Percentiles rank a stretch among this genome's conserved stretches.
Conservation (phyloP, 2,797 vertebrate species). For the Ara ararauna region DNA sequence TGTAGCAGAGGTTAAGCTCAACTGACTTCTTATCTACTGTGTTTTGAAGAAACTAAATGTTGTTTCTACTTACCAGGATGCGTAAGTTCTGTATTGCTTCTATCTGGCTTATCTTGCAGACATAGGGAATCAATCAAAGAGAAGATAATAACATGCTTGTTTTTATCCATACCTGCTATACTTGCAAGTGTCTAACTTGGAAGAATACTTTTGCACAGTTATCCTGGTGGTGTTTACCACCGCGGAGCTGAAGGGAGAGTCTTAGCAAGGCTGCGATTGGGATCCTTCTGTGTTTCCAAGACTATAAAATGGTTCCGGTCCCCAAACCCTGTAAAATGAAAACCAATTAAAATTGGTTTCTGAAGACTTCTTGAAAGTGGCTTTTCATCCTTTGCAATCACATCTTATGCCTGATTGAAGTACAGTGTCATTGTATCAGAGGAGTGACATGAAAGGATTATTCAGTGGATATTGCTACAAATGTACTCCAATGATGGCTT, state of each 20-base stretch:
- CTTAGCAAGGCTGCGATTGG: not conserved
- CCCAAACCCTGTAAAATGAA: not conserved
- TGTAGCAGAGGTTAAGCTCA: not conserved
- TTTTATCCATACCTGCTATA: not conserved
- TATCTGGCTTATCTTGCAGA: not conserved
- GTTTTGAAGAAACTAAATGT: not conserved
- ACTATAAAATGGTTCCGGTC: not conserved
- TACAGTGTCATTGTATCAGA: not conserved
- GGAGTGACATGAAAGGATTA: not conserved
- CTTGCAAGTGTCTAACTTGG: not conserved
- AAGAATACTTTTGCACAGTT: not conserved
- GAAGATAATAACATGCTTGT: not conserved
- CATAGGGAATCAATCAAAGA: not conserved
- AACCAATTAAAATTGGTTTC: not conserved
- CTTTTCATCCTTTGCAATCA: not conserved
- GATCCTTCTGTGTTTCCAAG: not conserved
- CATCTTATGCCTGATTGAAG: not conserved
- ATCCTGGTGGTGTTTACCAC: not conserved
- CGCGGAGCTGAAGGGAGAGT: not conserved
- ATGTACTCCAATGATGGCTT: not conserved
- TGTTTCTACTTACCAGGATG: not conserved
- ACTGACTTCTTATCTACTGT: not conserved
- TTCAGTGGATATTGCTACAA: not conserved
- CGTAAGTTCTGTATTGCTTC: not conserved
- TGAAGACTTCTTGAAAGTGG: not conserved